phyloP scores from a whole-genome alignment of 2,797 vertebrate genomes.

The Phylloscopus collybita region DNA sequence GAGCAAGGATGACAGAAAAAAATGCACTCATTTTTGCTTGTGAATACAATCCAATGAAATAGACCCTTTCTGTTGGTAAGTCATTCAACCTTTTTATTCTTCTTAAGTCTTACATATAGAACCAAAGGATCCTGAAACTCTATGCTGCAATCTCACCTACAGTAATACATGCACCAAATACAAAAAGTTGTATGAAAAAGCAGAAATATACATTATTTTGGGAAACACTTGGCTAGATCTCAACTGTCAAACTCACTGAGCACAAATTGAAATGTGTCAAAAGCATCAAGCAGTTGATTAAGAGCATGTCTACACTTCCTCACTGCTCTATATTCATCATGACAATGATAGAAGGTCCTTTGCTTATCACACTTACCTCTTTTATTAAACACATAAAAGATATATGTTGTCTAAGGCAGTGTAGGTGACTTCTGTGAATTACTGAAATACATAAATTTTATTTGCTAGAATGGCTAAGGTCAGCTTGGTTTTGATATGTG shows the following conservation, averaged over 20 bases:
- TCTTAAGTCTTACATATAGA: background rate
- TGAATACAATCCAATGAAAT: background rate
- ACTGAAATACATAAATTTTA: background rate
- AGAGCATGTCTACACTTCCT: background rate
- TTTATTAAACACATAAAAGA: background rate
- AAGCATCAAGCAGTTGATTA: slow-evolving; percentile 6
- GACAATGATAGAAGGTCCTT: background rate
- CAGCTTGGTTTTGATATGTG: background rate
- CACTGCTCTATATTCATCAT: background rate
- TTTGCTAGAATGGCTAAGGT: background rate
- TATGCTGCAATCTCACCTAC: background rate
- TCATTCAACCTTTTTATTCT: background rate
- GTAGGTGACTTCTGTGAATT: background rate
- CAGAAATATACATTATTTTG: background rate
- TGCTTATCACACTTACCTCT: background rate
- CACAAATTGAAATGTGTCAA: slow-evolving; percentile 27
- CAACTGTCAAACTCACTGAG: background rate
- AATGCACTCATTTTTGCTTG: background rate
- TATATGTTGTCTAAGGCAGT: background rate
- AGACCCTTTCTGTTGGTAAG: background rate
- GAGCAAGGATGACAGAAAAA: background rate
- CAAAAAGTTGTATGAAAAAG: background rate
- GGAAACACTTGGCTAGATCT: background rate
- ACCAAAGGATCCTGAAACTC: background rate
- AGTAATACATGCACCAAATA: background rate